A percentile compares a stretch with the other conserved stretches of the same genome.
Conservation (phyloP, 2,888 invertebrate species). For the Drosophila pseudotalamancana region DNA sequence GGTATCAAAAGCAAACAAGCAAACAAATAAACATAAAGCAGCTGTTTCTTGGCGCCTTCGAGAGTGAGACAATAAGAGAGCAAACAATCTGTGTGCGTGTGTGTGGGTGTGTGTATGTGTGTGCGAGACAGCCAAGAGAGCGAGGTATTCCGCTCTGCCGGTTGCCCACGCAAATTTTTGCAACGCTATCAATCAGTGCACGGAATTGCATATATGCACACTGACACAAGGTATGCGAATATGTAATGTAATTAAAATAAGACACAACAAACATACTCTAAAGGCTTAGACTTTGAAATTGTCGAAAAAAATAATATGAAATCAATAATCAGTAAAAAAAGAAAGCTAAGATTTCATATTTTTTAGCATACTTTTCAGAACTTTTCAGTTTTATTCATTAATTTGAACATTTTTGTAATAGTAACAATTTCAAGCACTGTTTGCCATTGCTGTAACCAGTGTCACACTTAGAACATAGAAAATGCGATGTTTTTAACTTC, state of each 20-base stretch:
- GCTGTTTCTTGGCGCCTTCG: constrained; percentile 70
- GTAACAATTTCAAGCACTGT: background rate
- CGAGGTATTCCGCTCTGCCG: constrained; percentile 36
- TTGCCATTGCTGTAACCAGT: constrained; percentile 9
- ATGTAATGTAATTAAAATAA: background rate
- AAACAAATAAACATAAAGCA: constrained; percentile 78
- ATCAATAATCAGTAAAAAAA: background rate
- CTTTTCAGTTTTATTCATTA: background rate
- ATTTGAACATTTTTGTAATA: background rate
- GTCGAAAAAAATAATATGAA: background rate
- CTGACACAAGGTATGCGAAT: background rate
- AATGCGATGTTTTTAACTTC: constrained; percentile 51
- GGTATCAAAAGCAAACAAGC: constrained; percentile 51
- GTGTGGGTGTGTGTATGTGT: background rate
- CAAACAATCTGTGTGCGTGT: background rate
- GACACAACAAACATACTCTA: background rate
- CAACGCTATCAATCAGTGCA: constrained; percentile 45
- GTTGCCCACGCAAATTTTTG: constrained; percentile 41
- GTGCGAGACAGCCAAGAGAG: background rate
- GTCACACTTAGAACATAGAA: constrained; percentile 44
- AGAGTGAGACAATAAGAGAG: constrained; percentile 17
- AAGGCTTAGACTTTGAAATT: too few relatives aligned
- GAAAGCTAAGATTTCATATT: background rate
- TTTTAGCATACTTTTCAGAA: background rate
- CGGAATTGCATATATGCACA: constrained; percentile 33